Percentiles rank a stretch among this genome's conserved stretches.
Conservation (phyloP, 1,140 invertebrate species). For the Ooceraea biroi region DNA sequence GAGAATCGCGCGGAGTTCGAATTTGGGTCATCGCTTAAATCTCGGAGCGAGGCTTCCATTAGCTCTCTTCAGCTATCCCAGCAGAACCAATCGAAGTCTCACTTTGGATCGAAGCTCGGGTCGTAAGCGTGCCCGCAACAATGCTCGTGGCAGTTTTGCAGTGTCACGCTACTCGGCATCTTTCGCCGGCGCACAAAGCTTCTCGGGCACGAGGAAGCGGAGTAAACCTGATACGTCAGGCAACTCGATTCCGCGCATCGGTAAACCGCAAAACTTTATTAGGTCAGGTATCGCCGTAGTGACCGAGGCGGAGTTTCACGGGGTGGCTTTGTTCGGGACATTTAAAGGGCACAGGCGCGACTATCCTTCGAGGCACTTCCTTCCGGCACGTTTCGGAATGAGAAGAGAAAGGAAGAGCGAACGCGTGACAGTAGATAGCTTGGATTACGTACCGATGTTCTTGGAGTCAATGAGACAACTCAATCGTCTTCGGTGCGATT, state of each 20-base stretch:
- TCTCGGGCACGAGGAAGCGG: not conserved
- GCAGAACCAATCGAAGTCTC: conserved; percentile 32
- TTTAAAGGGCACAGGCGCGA: not conserved
- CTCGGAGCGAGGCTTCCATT: conserved; percentile 21
- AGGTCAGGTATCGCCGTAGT: conserved; percentile 62
- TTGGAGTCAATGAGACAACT: conserved; percentile 70
- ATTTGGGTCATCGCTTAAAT: conserved; percentile 15
- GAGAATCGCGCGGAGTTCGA: not conserved
- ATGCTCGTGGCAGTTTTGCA: conserved; percentile 53
- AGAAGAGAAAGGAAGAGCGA: not conserved
- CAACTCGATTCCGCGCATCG: conserved; percentile 68
- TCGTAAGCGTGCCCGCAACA: conserved; percentile 16
- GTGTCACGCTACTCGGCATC: conserved; percentile 54
- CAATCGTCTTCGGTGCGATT: conserved; percentile 46
- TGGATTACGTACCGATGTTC: conserved; percentile 67
- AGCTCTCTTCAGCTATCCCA: not conserved
- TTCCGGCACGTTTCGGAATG: not conserved
- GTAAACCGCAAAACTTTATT: conserved; percentile 74
- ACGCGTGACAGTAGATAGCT: not conserved
- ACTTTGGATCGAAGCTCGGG: not conserved
- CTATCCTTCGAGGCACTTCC: not conserved
- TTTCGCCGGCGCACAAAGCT: conserved; percentile 28
- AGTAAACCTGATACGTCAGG: conserved; percentile 58
- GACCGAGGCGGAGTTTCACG: not conserved
- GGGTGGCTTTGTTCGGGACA: not conserved